phyloP scores from a whole-genome alignment of 2,888 invertebrate genomes.

The Parnassius orleans region DNA sequence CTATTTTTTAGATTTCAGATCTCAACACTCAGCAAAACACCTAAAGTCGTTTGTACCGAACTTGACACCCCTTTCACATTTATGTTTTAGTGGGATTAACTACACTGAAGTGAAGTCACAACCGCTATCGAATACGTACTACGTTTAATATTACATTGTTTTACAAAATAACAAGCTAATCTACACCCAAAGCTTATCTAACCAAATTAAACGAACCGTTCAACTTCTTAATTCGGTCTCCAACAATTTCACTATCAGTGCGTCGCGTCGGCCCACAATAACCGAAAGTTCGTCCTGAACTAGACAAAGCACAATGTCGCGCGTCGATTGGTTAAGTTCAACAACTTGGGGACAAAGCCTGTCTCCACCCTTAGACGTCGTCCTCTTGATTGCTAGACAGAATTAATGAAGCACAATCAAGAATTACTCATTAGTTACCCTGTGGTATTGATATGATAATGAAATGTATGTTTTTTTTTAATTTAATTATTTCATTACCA shows the following conservation, averaged over 20 bases:
- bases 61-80: no score
- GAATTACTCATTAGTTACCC: no score
- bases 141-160: no score
- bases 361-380: slow-evolving; percentile 6
- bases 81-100: no score
- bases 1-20: no score
- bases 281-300: slow-evolving; percentile 3
- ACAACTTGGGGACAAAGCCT: slow-evolving; percentile 12
- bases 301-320: not conserved
- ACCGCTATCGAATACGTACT: no score
- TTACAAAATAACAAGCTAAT: not conserved
- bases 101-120: no score
- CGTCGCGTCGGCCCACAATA: slow-evolving; percentile 2
- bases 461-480: no score
- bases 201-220: slow-evolving; percentile 18
- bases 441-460: no score
- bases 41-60: no score
- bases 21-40: no score
- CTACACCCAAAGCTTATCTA: slow-evolving; percentile 3
- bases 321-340: slow-evolving; percentile 11
- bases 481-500: no score
- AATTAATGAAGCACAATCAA: not conserved
- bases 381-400: not conserved
- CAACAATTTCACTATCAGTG: slow-evolving; percentile 10
- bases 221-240: slow-evolving; percentile 7